Evolutionary conservation across 2,113 vertebrate genomes (phyloP).

Genomic region (Hyperoodon ampullatus): DNA sequence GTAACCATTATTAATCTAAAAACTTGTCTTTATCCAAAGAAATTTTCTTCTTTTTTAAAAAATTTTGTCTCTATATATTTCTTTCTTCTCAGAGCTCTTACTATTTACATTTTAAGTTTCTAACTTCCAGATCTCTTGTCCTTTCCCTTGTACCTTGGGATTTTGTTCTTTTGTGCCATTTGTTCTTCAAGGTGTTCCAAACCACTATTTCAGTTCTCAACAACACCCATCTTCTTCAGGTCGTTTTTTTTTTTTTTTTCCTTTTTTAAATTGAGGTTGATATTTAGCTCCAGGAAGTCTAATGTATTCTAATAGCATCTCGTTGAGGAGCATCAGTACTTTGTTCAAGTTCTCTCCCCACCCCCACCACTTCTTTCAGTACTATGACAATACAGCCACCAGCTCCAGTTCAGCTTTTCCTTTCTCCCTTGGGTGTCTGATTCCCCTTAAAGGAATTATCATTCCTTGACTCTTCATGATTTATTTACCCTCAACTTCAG

Average conservation of each 20-base stretch:
- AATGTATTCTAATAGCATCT: background rate
- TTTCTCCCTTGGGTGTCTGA: background rate
- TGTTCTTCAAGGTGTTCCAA: background rate
- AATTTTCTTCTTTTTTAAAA: background rate
- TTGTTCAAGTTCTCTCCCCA: background rate
- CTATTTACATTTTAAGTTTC: constrained; percentile 15
- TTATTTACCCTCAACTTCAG: background rate
- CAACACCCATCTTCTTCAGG: background rate
- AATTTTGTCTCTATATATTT: background rate
- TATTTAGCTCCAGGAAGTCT: background rate
- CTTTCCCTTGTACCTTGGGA: background rate
- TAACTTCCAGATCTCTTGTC: background rate
- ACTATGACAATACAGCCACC: background rate
- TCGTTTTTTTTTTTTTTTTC: background rate
- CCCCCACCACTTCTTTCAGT: background rate
- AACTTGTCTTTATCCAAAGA: background rate
- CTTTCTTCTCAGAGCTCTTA: background rate
- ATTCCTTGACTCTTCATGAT: background rate
- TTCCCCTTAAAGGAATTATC: background rate
- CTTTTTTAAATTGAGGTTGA: background rate
- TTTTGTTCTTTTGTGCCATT: background rate
- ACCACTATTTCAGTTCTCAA: background rate
- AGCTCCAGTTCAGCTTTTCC: background rate
- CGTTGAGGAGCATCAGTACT: background rate
- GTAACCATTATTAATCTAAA: background rate